A percentile compares a stretch with the other conserved stretches of the same genome.
phyloP scores from a whole-genome alignment of 2,797 vertebrate species.

The Coracias cyanogaster region DNA sequence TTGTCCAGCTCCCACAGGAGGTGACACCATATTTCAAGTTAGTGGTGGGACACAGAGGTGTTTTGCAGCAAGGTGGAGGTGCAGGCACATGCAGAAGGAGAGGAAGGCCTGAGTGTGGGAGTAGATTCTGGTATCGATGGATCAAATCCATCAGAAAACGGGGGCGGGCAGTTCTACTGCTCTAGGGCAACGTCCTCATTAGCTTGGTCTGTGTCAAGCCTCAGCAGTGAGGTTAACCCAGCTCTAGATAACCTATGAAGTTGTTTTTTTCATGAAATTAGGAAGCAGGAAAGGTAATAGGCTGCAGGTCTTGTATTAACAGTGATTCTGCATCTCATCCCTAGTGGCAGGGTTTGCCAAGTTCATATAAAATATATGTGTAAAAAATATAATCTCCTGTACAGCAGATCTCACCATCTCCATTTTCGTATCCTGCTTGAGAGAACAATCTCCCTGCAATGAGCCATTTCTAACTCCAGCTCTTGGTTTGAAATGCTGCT shows the following conservation, averaged over 20 bases:
- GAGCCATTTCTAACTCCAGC: slow-evolving; percentile 12
- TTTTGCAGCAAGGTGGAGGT: not conserved
- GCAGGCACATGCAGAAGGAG: not conserved
- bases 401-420: not conserved
- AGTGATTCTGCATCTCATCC: not conserved
- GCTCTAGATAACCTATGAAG: not conserved
- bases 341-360: not conserved
- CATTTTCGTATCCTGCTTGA: slow-evolving; percentile 8
- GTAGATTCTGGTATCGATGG: not conserved
- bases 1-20: not conserved
- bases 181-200: not conserved
- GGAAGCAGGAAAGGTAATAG: not conserved
- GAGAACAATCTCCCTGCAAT: not conserved
- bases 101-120: not conserved
- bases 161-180: not conserved
- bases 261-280: not conserved
- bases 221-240: not conserved
- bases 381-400: not conserved
- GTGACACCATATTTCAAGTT: not conserved
- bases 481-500: slow-evolving; percentile 62
- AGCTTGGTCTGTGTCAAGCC: not conserved
- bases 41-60: not conserved
- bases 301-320: not conserved
- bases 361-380: not conserved
- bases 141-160: not conserved